Conservation (phyloP, 2,113 vertebrate genomes). For the Zosterops pallidus region DNA sequence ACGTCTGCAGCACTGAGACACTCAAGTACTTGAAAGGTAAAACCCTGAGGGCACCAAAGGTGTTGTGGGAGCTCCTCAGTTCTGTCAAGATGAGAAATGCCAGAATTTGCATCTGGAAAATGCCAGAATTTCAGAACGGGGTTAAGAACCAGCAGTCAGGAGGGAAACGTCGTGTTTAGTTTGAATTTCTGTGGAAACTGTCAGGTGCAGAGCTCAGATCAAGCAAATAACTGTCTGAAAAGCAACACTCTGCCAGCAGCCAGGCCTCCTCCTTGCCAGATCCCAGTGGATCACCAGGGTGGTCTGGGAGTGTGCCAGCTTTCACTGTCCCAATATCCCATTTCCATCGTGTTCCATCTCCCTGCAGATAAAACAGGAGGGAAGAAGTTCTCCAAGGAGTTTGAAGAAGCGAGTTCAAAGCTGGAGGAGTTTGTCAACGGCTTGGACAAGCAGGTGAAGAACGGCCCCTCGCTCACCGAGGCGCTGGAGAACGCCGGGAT, state of each 20-base stretch:
- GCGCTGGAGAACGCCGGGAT: constrained; percentile 92
- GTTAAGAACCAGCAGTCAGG: background rate
- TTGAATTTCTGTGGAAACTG: background rate
- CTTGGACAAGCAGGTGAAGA: constrained; percentile 89
- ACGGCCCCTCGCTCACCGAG: constrained; percentile 86
- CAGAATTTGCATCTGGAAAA: background rate
- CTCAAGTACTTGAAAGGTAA: constrained; percentile 95
- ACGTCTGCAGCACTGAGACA: constrained; percentile 93
- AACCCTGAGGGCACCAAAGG: fast-evolving
- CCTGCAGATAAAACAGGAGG: constrained; percentile 92
- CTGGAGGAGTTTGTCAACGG: constrained; percentile 93
- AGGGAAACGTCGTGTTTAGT: background rate
- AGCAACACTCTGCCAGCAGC: background rate
- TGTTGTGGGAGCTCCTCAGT: background rate
- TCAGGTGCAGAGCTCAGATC: background rate
- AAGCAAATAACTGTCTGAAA: background rate
- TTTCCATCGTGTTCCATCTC: background rate
- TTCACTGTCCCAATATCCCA: background rate
- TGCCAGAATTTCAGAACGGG: background rate
- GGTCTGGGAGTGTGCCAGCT: background rate
- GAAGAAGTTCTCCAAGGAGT: constrained; percentile 96
- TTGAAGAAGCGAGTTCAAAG: constrained; percentile 93
- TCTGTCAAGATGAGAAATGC: background rate
- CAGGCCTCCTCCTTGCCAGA: background rate
- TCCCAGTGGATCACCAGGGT: background rate